These are phyloP conservation scores for Muscicapa comitata DNA, from an alignment of 2,797 vertebrate genomes.

Conservation along the genomic window DNA sequence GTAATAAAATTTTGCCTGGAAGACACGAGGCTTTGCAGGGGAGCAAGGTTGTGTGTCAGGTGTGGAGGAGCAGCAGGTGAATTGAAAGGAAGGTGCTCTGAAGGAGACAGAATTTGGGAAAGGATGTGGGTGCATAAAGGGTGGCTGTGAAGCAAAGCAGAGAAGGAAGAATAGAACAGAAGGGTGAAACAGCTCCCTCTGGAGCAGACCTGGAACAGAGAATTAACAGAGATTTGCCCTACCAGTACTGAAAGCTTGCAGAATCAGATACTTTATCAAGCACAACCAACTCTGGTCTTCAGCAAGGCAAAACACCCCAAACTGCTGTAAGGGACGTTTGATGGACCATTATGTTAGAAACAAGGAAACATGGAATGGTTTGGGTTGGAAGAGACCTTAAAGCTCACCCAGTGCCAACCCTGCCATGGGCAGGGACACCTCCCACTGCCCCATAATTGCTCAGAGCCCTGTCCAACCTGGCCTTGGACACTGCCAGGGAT, in stretches of 20 bases:
- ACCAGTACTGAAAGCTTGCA: not conserved
- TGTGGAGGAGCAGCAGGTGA: not conserved
- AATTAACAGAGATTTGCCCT: not conserved
- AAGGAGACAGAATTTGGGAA: not conserved
- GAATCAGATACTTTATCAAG: not conserved
- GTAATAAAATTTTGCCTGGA: not conserved
- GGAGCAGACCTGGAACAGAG: not conserved
- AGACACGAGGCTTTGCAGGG: not conserved
- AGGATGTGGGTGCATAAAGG: not conserved
- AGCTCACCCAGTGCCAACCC: not conserved
- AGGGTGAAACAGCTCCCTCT: not conserved
- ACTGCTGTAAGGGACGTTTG: not conserved
- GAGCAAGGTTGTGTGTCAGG: not conserved
- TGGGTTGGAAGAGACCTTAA: not conserved
- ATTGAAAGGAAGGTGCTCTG: not conserved
- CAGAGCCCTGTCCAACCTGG: not conserved
- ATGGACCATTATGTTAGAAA: not conserved
- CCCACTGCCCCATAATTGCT: not conserved
- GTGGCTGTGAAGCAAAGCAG: not conserved
- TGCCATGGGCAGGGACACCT: not conserved
- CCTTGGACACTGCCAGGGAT: not conserved
- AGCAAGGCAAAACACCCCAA: accelerated
- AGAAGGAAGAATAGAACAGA: not conserved
- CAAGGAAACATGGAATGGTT: not conserved
- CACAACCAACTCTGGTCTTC: not conserved